These are phyloP conservation scores for Gortyna flavago DNA, from an alignment of 2,888 invertebrate genomes.

Conservation along the genomic window DNA sequence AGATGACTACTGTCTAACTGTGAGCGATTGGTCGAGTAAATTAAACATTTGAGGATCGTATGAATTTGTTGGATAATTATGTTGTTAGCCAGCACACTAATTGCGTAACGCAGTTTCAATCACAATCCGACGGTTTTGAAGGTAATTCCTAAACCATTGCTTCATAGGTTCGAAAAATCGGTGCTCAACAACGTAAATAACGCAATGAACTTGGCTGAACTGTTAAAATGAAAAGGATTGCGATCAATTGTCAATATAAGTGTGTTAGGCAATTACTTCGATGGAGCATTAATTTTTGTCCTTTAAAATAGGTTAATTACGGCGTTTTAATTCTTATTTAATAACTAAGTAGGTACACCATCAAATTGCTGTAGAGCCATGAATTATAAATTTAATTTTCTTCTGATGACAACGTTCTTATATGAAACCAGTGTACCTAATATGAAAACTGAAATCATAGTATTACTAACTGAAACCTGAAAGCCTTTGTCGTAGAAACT, in stretches of 20 bases:
- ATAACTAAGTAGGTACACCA: background rate
- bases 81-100: background rate
- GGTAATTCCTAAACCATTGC: background rate
- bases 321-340: too few species aligned
- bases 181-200: background rate
- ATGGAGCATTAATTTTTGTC: too few species aligned
- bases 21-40: background rate
- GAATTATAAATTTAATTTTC: background rate
- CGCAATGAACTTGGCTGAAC: background rate
- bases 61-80: background rate
- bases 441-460: background rate
- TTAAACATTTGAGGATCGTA: slow-evolving; percentile 15
- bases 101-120: too few species aligned
- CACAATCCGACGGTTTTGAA: too few species aligned
- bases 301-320: too few species aligned
- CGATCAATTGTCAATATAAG: background rate
- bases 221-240: background rate
- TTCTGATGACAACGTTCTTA: background rate
- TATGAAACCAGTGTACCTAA: background rate
- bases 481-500: background rate
- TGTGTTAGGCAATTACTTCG: background rate
- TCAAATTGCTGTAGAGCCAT: background rate
- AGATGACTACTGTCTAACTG: slow-evolving; percentile 32
- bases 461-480: background rate
- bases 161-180: background rate